Evolutionary conservation across 2,888 invertebrate species (phyloP), one percentile per base, ranked within the genome.

Genomic region (Conchocele bisecta): DNA sequence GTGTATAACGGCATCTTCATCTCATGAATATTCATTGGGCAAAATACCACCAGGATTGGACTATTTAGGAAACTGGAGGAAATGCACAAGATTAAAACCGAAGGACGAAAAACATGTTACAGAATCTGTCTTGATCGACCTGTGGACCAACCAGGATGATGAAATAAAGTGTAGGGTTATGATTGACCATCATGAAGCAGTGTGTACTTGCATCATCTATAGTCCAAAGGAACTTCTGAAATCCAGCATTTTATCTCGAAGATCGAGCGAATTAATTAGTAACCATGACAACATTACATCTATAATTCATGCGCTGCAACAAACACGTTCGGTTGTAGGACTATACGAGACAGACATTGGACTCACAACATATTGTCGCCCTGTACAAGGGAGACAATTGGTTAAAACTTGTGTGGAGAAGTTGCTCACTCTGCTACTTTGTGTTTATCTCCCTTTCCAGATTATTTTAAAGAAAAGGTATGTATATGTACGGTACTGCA

Each of bases 151-250:
- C 50, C 6, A 39, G 11, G 35, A 42, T 48, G 53, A 51, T 24
- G 41, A 69, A 28, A 39, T 80, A n/a, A n/a, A 57, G 22, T 78
- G 79, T 57, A 11, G 24, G 15, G 46, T 75, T 7, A 13, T 56
- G 29, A 28, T 54, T 17, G 35, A 59, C 22, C 53, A 59, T n/a
- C n/a, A 22, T 15, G 33, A 31, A 39, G 39, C 42, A 11, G 24
- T 60, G 11, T 72, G 74, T 46, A 81, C 79, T 15, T 60, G 75
- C 28, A 71, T 85, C 24, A 69, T 82, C 9, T 85, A 74, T 64
- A 59, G 77, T 61, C 78, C 83, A 15, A 31, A 46, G 20, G 75
- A 77, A 9, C 37, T 84, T 48, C 51, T 79, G 9, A 63, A 76
- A 22, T 83, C 85, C 11, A 72, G 71, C 22, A 26, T 70, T 15